These are phyloP conservation scores for Cephalopholis sonnerati DNA, from an alignment of 2,113 vertebrate genomes.

Conservation along the genomic window DNA sequence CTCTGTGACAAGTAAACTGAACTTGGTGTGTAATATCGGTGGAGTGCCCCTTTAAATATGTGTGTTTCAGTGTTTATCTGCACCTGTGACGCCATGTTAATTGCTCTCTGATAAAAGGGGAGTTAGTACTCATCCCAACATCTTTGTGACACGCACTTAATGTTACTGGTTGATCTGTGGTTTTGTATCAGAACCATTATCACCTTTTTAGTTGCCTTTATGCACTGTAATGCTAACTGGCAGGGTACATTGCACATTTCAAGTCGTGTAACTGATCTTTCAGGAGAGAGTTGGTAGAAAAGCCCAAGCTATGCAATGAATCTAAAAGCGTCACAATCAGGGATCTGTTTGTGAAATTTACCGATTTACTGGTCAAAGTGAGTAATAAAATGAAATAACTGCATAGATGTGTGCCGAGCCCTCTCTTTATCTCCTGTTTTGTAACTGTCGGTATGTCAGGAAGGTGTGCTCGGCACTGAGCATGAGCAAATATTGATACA, in stretches of 20 bases:
- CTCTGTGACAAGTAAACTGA: not conserved
- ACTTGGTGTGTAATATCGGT: not conserved
- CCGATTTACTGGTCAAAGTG: conserved; percentile 20
- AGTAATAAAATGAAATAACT: conserved; percentile 9
- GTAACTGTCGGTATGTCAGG: conserved; percentile 52
- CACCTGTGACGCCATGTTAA: not conserved
- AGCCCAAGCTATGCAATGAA: conserved; percentile 46
- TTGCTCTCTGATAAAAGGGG: conserved; percentile 1
- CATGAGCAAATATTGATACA: conserved; percentile 78
- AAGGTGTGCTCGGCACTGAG: conserved; percentile 53
- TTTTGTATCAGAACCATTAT: conserved; percentile 46
- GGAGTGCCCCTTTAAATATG: not conserved
- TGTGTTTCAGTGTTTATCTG: not conserved
- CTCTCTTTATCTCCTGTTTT: conserved; percentile 46
- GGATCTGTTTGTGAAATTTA: conserved; percentile 14
- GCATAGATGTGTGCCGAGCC: conserved; percentile 1
- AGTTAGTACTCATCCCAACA: not conserved
- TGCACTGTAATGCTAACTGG: conserved; percentile 25
- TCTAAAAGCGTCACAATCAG: not conserved
- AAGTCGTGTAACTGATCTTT: conserved; percentile 15
- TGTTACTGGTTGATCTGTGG: conserved; percentile 8
- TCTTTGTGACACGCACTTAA: conserved; percentile 23
- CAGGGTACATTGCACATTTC: conserved; percentile 5
- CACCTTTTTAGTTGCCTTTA: conserved; percentile 35
- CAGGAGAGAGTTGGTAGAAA: conserved; percentile 1